Evolutionary conservation across 2,888 invertebrate genomes (phyloP), one percentile per base, ranked within the genome.

Genomic region (Osmoderma eremita): DNA sequence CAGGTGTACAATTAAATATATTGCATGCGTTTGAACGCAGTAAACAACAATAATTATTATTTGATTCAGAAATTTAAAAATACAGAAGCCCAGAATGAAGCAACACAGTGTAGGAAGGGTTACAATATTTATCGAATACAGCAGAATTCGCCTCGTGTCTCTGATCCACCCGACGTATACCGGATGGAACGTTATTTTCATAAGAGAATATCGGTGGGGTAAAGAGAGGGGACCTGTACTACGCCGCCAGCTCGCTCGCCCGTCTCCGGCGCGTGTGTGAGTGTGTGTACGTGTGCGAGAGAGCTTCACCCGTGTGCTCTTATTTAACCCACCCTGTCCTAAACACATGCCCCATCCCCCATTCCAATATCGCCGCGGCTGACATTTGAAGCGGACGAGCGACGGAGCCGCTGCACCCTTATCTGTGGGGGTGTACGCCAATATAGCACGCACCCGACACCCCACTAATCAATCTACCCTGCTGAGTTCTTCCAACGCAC

Each of bases 401-500:
- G 70, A 68, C 67, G 64, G 58, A 58, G 69, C 73, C 63, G 69
- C 73, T 75, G 74, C 76, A 77, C 77, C 77, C 77, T 77, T 76
- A 76, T 77, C 77, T 77, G 74, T 68, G 75, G 76, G 75, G 75
- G 75, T 75, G 74, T 75, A 72, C 71, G 75, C 76, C 76, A 77
- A 77, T 78, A 77, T 77, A 74, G 73, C 73, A 75, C 78, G 75
- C 78, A 76, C 78, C 78, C 78, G 73, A 77, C 78, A 79, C 79
- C 79, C 79, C 78, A 80, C 80, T 80, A 79, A 80, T 80, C 80
- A 80, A 80, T 80, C 79, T 78, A 78, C 77, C 74, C 76, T 76
- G 74, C 73, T 70, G 71, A 69, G 73, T 72, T 70, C 71, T 72
- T 72, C 73, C 70, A 67, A 71, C 73, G 71, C 70, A 71, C 65